A percentile compares a stretch with the other conserved stretches of the same genome.
phyloP scores from a whole-genome alignment of 2,113 vertebrate species.

The Tragulus kanchil region DNA sequence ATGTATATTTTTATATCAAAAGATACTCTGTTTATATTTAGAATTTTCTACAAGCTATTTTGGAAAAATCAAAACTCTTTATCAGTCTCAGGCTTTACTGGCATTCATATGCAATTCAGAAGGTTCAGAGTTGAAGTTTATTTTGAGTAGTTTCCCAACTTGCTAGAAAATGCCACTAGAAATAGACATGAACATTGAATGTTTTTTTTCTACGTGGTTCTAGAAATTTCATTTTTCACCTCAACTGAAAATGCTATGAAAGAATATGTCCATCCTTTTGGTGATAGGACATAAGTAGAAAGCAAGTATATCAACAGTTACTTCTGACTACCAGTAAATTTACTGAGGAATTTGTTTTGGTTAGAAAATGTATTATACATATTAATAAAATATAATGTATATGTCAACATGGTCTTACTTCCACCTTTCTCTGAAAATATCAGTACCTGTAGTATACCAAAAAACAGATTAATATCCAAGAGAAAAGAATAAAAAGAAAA shows the following conservation, averaged over 20 bases:
- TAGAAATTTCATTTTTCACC: slow-evolving; percentile 34
- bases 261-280: not conserved
- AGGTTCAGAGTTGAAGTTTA: slow-evolving; percentile 71
- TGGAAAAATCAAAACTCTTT: not conserved
- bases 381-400: not conserved
- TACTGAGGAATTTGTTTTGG: not conserved
- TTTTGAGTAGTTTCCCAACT: slow-evolving; percentile 66
- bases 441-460: not conserved
- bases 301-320: not conserved
- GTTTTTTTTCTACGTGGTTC: not conserved
- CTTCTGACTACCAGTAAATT: not conserved
- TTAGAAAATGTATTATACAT: not conserved
- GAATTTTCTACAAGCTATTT: slow-evolving; percentile 39
- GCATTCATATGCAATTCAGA: slow-evolving; percentile 39
- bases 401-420: not conserved
- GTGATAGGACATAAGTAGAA: not conserved
- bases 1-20: not conserved
- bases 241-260: not conserved
- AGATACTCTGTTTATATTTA: not conserved
- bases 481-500: not conserved
- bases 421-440: not conserved
- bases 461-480: not conserved
- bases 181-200: slow-evolving; percentile 32
- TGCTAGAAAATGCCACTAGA: slow-evolving; percentile 56
- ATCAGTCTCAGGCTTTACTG: not conserved